phyloP scores from a whole-genome alignment of 2,113 vertebrate species.

The Charina bottae region DNA sequence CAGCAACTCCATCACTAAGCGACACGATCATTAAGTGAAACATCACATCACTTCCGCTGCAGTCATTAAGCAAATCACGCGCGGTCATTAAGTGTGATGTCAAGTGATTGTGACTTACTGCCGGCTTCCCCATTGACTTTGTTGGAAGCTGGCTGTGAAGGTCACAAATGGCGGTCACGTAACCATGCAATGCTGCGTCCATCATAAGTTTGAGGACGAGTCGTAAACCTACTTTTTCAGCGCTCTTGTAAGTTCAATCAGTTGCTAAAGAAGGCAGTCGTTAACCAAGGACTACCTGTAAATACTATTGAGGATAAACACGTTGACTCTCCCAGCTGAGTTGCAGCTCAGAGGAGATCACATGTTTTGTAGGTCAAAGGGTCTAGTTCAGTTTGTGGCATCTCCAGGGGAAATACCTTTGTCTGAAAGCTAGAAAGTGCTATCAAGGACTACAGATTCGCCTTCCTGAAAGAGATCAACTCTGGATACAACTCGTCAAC shows the following conservation, averaged over 20 bases:
- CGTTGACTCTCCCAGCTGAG: not conserved
- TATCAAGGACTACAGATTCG: not conserved
- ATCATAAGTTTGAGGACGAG: not conserved
- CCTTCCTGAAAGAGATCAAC: not conserved
- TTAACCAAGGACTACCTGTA: not conserved
- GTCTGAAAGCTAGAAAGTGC: not conserved
- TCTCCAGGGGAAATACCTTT: not conserved
- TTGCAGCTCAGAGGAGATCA: not conserved
- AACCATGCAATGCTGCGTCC: not conserved
- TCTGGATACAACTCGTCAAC: not conserved
- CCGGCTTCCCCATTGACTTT: not conserved
- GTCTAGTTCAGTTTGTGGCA: not conserved
- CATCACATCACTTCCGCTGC: not conserved
- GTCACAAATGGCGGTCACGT: not conserved
- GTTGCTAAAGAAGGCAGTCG: not conserved
- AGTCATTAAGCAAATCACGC: not conserved
- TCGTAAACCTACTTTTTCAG: not conserved
- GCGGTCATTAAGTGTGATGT: not conserved
- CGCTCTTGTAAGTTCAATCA: not conserved
- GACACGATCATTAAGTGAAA: not conserved
- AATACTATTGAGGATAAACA: not conserved
- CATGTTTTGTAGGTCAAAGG: not conserved
- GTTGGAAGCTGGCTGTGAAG: not conserved
- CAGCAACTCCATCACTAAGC: not conserved
- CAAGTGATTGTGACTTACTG: not conserved